Evolutionary conservation across 2,113 vertebrate genomes (phyloP), one percentile per base, ranked within the genome.

Genomic region (Beaufortia kweichowensis): DNA sequence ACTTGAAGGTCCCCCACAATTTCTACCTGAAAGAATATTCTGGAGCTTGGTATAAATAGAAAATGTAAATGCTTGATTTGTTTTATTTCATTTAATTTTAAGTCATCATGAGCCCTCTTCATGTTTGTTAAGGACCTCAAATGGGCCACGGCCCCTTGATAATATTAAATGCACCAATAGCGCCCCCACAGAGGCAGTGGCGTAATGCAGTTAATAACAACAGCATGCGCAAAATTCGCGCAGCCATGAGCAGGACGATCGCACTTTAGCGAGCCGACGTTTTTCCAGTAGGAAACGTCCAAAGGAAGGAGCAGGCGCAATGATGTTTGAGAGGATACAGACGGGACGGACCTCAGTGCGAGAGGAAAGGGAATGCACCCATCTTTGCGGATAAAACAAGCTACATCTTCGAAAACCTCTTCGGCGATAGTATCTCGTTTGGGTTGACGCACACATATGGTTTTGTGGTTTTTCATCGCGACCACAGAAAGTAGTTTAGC

Each of bases 231-330:
- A 85, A 7, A 17, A 6, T 15, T n/a, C 9, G 75, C 76, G 84
- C 84, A 78, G 75, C 56, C 23, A 75, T 24, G 8, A 76, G 7
- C 59, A 26, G 50, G 24, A 35, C 53, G 67, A 83, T 48, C 8
- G 55, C 50, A 43, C 55, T 14, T 4, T 65, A 35, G 62, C 75
- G 59, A 62, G 31, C 69, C 60, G 26, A 65, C 53, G 46, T 70
- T 70, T 60, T 79, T 83, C 83, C 84, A 81, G 77, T 75, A 83
- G 81, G 81, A 82, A 86, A 66, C 85, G 85, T 85, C 76, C 84
- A 85, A 61, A 78, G 84, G 79, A 81, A 61, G 65, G 82, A 84
- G 84, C 84, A 84, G 57, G 85, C 85, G 84, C 85, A 80, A 65
- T 84, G 81, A 55, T 69, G 70, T 80, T 55, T 59, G 55, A 78